Base-by-base conservation (phyloP, 1,140 invertebrate species). In the Pararge aegeria region DNA sequence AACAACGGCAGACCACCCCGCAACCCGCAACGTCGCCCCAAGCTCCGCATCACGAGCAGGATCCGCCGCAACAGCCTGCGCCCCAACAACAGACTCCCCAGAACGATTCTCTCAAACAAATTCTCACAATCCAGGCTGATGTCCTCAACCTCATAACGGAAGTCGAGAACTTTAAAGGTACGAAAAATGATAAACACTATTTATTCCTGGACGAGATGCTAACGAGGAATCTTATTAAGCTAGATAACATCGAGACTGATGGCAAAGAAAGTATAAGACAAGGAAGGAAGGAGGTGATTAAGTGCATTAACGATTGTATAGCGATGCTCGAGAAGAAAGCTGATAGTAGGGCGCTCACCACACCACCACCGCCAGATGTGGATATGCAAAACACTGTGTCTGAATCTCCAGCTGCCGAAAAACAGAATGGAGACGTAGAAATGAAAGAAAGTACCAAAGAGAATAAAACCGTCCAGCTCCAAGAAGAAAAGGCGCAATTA, bases 131-230 rank as follows among this genome's bases (percentile, higher is more conserved):
- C 42, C 93, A 96, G 76, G 93, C 94, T 15, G 96, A 97, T 68
- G 95, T 97, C 0, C 92, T 95, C 20, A 92, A 94, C 18, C 90
- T 97, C 0, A 94, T 95, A 89, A 91, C 91, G 12, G 92, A 95
- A 73, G 96, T 98, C 5, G 94, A 96, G 63, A 90, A 93, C 52
- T 98, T 96, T 76, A 90, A 75, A 24, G 97, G 96, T 2, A 91
- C 90, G 52, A 92, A 93, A 68, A 93, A 92, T 66, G 95, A 97
- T 73, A 98, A 98, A 83, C 92, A 95, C 54, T 98, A 97, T 73
- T 91, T 96, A 21, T 97, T 94, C 80, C 83, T 98, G 38, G 97
- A 98, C 81, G 97, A 99, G 87, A 98, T 98, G 97, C 88, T 99
- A 12, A 98, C 97, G 0, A 93, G 97, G 38, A 96, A 97, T 79